Evolutionary conservation across 2,888 invertebrate genomes (phyloP), one percentile per base, ranked within the genome.

Genomic region (Lucinisca nassula): DNA sequence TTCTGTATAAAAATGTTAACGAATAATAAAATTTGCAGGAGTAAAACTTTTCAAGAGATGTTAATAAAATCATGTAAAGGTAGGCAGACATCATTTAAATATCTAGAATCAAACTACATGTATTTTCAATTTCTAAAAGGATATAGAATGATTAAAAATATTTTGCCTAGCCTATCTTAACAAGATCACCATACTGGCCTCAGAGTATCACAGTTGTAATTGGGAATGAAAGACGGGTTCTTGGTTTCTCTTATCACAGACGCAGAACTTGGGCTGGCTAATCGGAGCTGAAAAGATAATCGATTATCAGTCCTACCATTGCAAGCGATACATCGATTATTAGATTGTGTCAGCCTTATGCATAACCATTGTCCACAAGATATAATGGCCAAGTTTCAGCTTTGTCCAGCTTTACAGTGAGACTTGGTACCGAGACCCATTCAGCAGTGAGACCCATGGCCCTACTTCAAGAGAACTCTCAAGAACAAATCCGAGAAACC

Each of bases 181-280:
- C 67, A 67, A 67, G 67, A 67, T 35, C 35, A 35, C 14, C 12
- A 8, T 35, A 67, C 74, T 74, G 74, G 74, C 74, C 45, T 74
- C 74, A 45, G n/a, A 45, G 72, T 88, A 88, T 88, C 88, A 88
- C 88, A 88, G 85, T 88, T 88, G 88, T 88, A 88, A 86, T 82
- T 85, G 88, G 88, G 67, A 45, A 76, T 79, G 84, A 87, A 87
- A 84, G 87, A 87, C 87, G 78, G 76, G 61, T 37, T 72, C 70
- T 72, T 67, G 32, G 67, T 21, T 17, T 58, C 58, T 58, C 27
- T n/a, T 27, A 27, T 58, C 24, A 58, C 58, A 58, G 27, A 58
- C 27, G 58, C 58, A 58, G 27, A 27, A 58, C 58, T 3, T n/a
- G n/a, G n/a, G n/a, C n/a, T n/a, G n/a, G n/a, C n/a, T n/a, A n/a